These are phyloP conservation scores for Lucilia sericata DNA, from an alignment of 1,140 invertebrate genomes.

Conservation along the genomic window DNA sequence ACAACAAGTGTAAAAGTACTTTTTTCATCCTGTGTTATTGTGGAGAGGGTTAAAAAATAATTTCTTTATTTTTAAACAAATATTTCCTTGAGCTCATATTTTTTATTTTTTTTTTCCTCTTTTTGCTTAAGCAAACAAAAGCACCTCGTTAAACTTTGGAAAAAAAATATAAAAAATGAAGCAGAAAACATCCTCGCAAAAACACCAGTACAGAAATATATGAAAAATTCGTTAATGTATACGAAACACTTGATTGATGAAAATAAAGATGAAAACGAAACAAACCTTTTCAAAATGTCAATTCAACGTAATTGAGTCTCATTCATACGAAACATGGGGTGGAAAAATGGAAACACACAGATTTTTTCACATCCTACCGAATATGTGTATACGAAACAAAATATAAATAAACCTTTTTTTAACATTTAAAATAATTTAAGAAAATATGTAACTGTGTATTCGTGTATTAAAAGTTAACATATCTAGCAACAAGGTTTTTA, in stretches of 20 bases:
- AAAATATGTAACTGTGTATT: background rate
- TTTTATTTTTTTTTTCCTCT: background rate
- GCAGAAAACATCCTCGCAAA: background rate
- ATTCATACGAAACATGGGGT: background rate
- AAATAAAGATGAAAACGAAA: background rate
- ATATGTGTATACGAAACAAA: background rate
- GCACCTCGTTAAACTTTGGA: background rate
- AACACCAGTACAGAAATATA: background rate
- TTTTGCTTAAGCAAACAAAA: background rate
- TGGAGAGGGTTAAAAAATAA: background rate
- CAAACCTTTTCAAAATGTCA: slow-evolving; percentile 36
- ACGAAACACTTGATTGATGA: slow-evolving; percentile 26
- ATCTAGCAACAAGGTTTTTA: background rate
- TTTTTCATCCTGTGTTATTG: background rate
- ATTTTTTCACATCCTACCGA: background rate
- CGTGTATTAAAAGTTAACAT: background rate
- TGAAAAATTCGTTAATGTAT: background rate
- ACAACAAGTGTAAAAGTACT: background rate
- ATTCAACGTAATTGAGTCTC: slow-evolving; percentile 36
- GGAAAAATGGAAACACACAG: background rate
- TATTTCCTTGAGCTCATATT: background rate
- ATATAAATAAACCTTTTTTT: background rate
- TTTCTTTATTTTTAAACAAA: background rate
- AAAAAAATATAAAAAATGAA: background rate
- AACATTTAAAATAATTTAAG: too few species aligned